A percentile compares a stretch with the other conserved stretches of the same genome.
Conservation (phyloP, 2,113 vertebrate species). For the Cichladusa arquata region DNA sequence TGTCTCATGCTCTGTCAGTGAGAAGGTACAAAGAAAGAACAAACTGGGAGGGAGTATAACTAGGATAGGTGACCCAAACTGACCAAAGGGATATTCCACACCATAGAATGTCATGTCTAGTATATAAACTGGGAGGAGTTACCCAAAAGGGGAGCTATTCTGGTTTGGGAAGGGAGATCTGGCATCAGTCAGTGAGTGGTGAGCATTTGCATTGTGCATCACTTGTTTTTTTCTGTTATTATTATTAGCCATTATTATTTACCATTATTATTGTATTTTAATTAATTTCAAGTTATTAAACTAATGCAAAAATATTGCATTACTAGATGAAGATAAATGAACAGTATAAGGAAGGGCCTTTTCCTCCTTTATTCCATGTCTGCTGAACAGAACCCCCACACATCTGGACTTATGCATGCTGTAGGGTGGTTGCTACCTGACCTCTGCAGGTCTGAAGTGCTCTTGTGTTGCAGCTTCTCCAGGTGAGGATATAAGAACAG, state of each 20-base stretch:
- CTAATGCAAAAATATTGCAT: neutral
- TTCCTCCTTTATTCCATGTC: neutral
- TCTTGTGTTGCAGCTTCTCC: neutral
- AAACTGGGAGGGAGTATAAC: neutral
- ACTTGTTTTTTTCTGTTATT: neutral
- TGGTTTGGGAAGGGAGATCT: neutral
- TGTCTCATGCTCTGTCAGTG: neutral
- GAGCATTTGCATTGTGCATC: neutral
- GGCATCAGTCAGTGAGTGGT: neutral
- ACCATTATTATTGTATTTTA: neutral
- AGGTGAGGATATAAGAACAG: neutral
- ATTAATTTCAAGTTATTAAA: neutral
- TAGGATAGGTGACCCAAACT: neutral
- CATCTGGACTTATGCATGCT: neutral
- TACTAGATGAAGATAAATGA: neutral
- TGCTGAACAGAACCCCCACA: neutral
- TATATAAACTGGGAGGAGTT: neutral
- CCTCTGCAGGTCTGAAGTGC: neutral
- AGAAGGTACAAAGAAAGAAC: neutral
- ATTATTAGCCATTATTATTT: neutral
- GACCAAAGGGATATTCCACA: neutral
- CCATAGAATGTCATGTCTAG: neutral
- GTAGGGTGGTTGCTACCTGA: neutral
- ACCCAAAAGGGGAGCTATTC: neutral
- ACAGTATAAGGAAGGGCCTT: neutral